Conservation (phyloP, 2,797 vertebrate species). For the Lagodon rhomboides region DNA sequence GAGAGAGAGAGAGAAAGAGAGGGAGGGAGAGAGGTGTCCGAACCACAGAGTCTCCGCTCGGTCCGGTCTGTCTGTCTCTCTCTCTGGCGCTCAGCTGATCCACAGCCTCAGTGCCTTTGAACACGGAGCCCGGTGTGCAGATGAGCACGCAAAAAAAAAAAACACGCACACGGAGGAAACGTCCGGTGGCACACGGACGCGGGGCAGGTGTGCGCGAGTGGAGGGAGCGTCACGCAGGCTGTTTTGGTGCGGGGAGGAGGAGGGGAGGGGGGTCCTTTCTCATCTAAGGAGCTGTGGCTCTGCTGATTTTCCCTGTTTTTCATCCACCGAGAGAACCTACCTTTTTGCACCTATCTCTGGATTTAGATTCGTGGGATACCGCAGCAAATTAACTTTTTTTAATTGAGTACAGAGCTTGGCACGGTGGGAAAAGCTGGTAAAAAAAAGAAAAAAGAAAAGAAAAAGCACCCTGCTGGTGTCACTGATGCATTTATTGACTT, state of each 20-base stretch:
- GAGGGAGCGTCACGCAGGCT: not conserved
- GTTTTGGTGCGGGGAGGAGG: constrained; percentile 10
- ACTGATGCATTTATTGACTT: not conserved
- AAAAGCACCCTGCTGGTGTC: not conserved
- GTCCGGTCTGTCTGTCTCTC: not conserved
- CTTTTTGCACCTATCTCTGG: no score
- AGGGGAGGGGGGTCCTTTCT: not conserved
- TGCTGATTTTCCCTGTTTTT: not conserved
- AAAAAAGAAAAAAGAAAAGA: not conserved
- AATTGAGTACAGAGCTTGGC: not conserved
- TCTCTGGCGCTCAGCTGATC: not conserved
- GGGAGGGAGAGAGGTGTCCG: not conserved
- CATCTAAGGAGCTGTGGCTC: not conserved
- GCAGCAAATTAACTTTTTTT: constrained; percentile 27
- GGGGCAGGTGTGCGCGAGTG: constrained; percentile 37
- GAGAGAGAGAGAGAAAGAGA: not conserved
- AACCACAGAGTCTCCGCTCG: constrained; percentile 1
- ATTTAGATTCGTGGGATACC: not conserved
- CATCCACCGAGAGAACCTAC: no score
- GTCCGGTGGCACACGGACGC: constrained; percentile 18
- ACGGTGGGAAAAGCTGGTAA: not conserved
- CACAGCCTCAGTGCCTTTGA: constrained; percentile 7
- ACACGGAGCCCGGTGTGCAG: not conserved
- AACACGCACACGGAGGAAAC: not conserved
- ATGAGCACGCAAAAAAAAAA: not conserved